Evolutionary conservation across 1,140 invertebrate species (phyloP), one percentile per base, ranked within the genome.

Genomic region (Magallana ariakensis): DNA sequence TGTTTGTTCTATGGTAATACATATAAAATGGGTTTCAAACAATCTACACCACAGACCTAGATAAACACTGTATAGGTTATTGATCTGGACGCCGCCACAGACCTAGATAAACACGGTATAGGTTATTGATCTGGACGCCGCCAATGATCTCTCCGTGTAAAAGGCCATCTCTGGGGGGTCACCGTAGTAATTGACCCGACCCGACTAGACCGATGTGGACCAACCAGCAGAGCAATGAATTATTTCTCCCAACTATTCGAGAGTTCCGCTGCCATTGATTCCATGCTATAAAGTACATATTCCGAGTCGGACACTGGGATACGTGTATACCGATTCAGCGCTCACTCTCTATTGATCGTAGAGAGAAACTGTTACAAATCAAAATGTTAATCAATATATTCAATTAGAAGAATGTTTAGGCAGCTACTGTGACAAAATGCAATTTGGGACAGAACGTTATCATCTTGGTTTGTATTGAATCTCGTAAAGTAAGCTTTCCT

Each of bases 341-440:
- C 26, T 46, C 66, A 7, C 33, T 75, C 66, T 75, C 19, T 75
- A 75, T 75, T 75, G 66, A 75, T 75, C 66, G 66, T 8, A 33
- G 66, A 33, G 11, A 19, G 22, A 75, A 75, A 75, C 22, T 26
- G 22, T 26, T 26, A 75, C 66, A 75, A 75, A 75, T 75, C 66
- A 75, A 75, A 75, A 26, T 75, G 66, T 75, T 75, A 75, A 75
- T 75, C 66, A 26, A 75, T 75, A 26, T 13, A 33, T 75, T 33
- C 66, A 26, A 75, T 75, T 75, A 75, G 66, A 13, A 19, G 66
- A 75, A 19, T 22, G 19, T 75, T 75, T 75, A 75, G 66, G 22
- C 19, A 75, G 66, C 66, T 13, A 75, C 22, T 19, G 66, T 22
- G 66, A 26, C 22, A 33, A 75, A 75, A 75, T 75, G 66, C 22